Conservation (phyloP, 2,888 invertebrate genomes). For the Xanthorhoe designata region DNA sequence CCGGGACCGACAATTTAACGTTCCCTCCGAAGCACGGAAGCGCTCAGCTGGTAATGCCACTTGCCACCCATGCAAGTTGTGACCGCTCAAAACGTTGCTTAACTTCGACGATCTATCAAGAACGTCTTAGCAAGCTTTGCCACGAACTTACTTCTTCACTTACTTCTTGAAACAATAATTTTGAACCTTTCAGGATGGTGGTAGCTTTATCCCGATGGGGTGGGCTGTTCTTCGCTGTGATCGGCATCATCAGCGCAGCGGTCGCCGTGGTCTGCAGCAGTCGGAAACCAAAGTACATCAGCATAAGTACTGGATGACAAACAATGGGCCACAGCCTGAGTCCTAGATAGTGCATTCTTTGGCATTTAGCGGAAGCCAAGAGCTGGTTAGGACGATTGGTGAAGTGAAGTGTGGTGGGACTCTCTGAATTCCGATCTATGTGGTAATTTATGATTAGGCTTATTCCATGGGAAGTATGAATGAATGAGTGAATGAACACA, state of each 20-base stretch:
- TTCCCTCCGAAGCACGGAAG: too few relatives aligned
- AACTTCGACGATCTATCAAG: too few relatives aligned
- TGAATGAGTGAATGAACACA: neutral
- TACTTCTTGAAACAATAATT: too few relatives aligned
- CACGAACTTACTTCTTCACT: too few relatives aligned
- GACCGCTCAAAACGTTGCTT: too few relatives aligned
- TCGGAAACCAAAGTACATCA: constrained; percentile 56
- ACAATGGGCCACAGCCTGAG: neutral
- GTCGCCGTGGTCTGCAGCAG: constrained; percentile 70
- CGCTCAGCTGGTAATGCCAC: too few relatives aligned
- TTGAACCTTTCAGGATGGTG: constrained; percentile 17
- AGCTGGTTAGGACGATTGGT: too few relatives aligned
- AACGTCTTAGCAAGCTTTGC: too few relatives aligned
- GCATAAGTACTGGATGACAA: constrained; percentile 48
- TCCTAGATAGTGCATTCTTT: neutral
- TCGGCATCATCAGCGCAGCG: constrained; percentile 80
- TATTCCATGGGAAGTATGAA: neutral
- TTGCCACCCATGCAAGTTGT: too few relatives aligned
- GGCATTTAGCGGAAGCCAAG: neutral
- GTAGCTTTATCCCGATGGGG: constrained; percentile 77
- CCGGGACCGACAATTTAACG: too few relatives aligned
- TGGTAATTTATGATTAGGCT: neutral
- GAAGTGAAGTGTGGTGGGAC: too few relatives aligned
- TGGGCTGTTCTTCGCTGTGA: constrained; percentile 64
- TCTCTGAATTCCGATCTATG: too few relatives aligned